A percentile compares a stretch with the other conserved stretches of the same genome.
These are phyloP conservation scores for Ametastegia equiseti DNA, from an alignment of 2,888 invertebrate species.

Conservation along the genomic window DNA sequence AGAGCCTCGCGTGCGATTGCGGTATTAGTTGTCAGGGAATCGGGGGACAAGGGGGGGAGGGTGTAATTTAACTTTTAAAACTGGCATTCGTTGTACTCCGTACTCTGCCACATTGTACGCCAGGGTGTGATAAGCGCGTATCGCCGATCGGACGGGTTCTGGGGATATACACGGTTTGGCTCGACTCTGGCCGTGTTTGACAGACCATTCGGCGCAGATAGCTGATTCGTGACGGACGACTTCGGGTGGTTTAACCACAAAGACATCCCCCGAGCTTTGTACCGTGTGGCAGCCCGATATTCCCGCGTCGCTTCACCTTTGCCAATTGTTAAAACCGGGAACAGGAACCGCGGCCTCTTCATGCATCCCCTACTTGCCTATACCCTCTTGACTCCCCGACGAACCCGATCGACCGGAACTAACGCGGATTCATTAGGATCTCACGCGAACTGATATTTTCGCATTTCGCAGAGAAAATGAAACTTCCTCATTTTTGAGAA, in stretches of 20 bases:
- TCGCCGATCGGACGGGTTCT: not conserved
- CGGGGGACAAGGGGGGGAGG: not conserved
- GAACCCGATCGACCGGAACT: not conserved
- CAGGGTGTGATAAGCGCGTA: not conserved
- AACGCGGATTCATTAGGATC: not conserved
- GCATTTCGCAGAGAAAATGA: too few species aligned
- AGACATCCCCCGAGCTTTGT: not conserved
- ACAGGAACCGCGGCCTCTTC: not conserved
- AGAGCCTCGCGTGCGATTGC: not conserved
- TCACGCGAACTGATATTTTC: too few species aligned
- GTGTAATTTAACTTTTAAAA: constrained; percentile 29
- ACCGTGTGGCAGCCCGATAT: too few species aligned
- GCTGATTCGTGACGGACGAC: constrained; percentile 7
- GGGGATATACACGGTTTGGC: too few species aligned
- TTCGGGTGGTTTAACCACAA: not conserved
- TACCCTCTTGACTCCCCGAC: not conserved
- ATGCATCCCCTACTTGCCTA: not conserved
- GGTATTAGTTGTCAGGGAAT: not conserved
- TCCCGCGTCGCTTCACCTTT: not conserved
- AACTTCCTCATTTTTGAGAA: too few species aligned
- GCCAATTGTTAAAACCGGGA: not conserved
- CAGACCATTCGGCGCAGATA: not conserved
- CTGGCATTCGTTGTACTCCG: not conserved
- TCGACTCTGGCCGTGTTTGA: constrained; percentile 1
- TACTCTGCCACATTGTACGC: not conserved